phyloP scores from a whole-genome alignment of 1,140 invertebrate genomes.

The Uloborus diversus region DNA sequence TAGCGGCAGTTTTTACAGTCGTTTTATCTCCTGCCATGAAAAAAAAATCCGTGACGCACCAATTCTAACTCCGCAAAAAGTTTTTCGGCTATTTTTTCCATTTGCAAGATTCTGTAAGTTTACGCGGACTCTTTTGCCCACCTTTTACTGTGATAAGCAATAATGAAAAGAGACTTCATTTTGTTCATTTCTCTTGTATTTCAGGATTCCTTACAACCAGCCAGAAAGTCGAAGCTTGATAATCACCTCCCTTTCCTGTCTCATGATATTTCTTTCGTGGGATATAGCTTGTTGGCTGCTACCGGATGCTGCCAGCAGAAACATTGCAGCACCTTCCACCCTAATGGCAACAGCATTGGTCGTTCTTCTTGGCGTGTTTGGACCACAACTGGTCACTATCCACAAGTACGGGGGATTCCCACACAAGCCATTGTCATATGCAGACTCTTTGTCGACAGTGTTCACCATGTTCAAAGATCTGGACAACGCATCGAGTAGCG shows the following conservation, averaged over 20 bases:
- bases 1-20: no score
- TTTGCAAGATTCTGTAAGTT: no score
- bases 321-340: slow-evolving; percentile 61
- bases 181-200: slow-evolving; percentile 17
- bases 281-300: slow-evolving; percentile 59
- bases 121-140: no score
- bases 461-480: slow-evolving; percentile 56
- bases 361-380: slow-evolving; percentile 63
- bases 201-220: slow-evolving; percentile 63
- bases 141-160: not conserved
- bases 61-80: no score
- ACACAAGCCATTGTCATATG: slow-evolving; percentile 47
- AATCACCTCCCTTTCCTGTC: slow-evolving; percentile 60
- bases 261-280: slow-evolving; percentile 63
- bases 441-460: slow-evolving; percentile 57
- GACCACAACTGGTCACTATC: slow-evolving; percentile 47
- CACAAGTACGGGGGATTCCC: slow-evolving; percentile 47
- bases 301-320: slow-evolving; percentile 58
- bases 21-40: no score
- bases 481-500: slow-evolving; percentile 26
- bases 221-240: slow-evolving; percentile 64
- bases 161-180: not conserved
- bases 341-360: slow-evolving; percentile 61
- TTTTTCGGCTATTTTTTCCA: no score
- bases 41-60: no score